These are phyloP conservation scores for Darevskia mixta DNA, from an alignment of 2,797 vertebrate genomes.

Conservation along the genomic window DNA sequence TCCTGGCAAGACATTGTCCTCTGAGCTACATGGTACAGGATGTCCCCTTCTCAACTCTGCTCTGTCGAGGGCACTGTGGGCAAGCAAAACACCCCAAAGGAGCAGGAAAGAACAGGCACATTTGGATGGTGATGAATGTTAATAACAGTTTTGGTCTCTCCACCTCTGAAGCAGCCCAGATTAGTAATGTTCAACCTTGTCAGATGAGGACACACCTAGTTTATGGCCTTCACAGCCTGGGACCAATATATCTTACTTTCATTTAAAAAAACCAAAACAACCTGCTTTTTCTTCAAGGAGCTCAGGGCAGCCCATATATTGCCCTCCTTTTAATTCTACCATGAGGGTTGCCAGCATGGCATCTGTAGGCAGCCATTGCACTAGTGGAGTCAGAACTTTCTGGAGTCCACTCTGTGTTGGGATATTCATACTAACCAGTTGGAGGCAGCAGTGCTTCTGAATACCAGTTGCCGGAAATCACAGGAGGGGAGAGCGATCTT, in stretches of 20 bases:
- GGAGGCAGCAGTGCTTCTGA: too few species aligned
- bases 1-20: not conserved
- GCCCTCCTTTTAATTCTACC: too few species aligned
- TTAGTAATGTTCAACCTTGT: not conserved
- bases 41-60: constrained; percentile 11
- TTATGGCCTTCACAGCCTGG: not conserved
- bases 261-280: not conserved
- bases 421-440: too few species aligned
- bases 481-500: too few species aligned
- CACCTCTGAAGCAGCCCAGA: not conserved
- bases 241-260: too few species aligned
- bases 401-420: too few species aligned
- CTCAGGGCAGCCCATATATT: too few species aligned
- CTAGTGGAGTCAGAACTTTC: too few species aligned
- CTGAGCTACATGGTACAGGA: not conserved
- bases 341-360: too few species aligned
- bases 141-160: not conserved
- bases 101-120: not conserved
- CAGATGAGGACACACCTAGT: not conserved
- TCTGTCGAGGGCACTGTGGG: not conserved
- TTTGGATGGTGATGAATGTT: too few species aligned
- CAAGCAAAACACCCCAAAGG: not conserved
- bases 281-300: not conserved
- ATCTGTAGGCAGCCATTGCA: too few species aligned
- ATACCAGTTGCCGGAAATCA: too few species aligned